A percentile compares a stretch with the other conserved stretches of the same genome.
Evolutionary conservation across 2,113 vertebrate genomes (phyloP).

Genomic region (Daboia siamensis): DNA sequence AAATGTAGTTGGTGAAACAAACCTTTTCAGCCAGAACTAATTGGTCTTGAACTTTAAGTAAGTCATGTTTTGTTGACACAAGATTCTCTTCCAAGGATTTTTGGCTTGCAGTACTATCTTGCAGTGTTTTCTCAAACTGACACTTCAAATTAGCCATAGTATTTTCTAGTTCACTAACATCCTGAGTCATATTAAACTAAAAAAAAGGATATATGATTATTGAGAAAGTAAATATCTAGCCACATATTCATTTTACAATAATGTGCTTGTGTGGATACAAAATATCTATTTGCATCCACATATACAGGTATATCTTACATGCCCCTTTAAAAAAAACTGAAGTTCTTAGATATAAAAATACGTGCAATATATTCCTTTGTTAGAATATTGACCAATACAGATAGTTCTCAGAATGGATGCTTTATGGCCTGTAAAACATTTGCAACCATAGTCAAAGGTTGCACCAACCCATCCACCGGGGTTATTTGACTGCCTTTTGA

Average conservation of each 20-base stretch:
- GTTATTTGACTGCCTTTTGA: not conserved
- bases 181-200: constrained; percentile 72
- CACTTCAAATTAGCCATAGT: constrained; percentile 82
- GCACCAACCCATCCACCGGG: not conserved
- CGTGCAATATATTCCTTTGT: not conserved
- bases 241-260: not conserved
- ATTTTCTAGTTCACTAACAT: constrained; percentile 81
- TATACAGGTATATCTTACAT: not conserved
- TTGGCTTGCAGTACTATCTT: constrained; percentile 76
- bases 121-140: constrained; percentile 86
- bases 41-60: constrained; percentile 89
- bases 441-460: not conserved
- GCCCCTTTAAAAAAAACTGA: not conserved
- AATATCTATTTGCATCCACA: no score
- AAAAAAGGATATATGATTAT: constrained; percentile 3
- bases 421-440: not conserved
- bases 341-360: not conserved
- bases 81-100: constrained; percentile 88
- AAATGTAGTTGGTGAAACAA: not conserved
- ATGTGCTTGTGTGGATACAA: not conserved
- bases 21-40: constrained; percentile 91
- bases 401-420: not conserved
- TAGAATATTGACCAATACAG: not conserved
- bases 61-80: constrained; percentile 84
- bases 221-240: not conserved